Evolutionary conservation across 2,888 invertebrate genomes (phyloP).

Genomic region (Eurytoma adleriae): DNA sequence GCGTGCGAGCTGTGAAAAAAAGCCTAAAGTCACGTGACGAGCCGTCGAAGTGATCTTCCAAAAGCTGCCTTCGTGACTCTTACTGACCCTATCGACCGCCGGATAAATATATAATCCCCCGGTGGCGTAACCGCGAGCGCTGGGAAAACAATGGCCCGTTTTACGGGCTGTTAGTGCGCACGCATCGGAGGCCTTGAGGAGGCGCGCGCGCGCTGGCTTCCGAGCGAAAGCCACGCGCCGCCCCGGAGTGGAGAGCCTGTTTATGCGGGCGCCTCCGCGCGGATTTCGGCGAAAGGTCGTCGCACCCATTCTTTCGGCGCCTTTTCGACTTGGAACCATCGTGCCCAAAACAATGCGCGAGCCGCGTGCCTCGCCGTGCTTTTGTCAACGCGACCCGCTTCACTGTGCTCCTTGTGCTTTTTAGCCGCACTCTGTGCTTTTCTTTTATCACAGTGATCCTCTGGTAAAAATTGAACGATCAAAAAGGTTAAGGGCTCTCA

Average conservation of each 20-base stretch:
- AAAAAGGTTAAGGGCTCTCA: too few relatives aligned
- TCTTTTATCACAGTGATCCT: too few relatives aligned
- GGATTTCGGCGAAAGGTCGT: slow-evolving; percentile 48
- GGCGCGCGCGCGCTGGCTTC: background rate
- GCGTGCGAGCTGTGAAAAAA: too few relatives aligned
- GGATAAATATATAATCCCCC: background rate
- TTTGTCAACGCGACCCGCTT: too few relatives aligned
- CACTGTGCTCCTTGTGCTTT: too few relatives aligned
- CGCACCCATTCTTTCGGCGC: slow-evolving; percentile 12
- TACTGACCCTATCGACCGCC: background rate
- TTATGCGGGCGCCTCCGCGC: slow-evolving; percentile 34
- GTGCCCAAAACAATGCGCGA: background rate
- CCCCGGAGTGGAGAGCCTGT: background rate
- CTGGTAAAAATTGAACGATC: too few relatives aligned
- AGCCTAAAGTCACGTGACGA: too few relatives aligned
- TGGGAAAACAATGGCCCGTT: slow-evolving; percentile 41
- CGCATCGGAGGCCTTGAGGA: background rate
- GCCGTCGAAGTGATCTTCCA: too few relatives aligned
- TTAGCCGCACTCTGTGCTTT: too few relatives aligned
- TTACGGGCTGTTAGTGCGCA: slow-evolving; percentile 24
- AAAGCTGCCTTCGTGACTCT: background rate
- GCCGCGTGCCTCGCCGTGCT: background rate
- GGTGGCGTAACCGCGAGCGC: slow-evolving; percentile 16
- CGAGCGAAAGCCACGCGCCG: background rate
- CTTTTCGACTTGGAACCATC: background rate